Evolutionary conservation across 1,140 invertebrate species (phyloP), one percentile per base, ranked within the genome.

Genomic region (Drosophila punjabiensis): DNA sequence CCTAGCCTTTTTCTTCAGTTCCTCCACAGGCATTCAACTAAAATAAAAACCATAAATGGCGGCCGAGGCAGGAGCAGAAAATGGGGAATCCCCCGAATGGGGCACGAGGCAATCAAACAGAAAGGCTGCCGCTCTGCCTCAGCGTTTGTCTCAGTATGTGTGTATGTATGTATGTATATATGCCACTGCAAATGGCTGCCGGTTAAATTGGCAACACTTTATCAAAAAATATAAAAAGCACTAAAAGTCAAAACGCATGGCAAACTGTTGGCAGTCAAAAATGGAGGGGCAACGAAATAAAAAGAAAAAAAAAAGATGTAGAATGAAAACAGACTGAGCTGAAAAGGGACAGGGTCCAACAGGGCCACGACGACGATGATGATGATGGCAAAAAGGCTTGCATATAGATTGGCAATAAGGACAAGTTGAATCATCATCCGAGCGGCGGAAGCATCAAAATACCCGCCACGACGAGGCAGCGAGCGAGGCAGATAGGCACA

Each of bases 151-250:
- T 61, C 70, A 68, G 67, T 68, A 60, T 71, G 28, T 64, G 53
- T 47, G 56, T 60, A 0, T 39, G 39, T 62, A 13, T 66, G 28
- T 78, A 10, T 67, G 16, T 65, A 41, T 50, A 20, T 55, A 24
- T 37, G 75, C 52, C 52, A 64, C 60, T 73, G 86, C 76, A 90
- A 90, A 90, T 90, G 86, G 86, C 86, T 90, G 87, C 76, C 82
- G 76, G 86, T 86, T 90, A 90, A 90, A 90, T 90, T 90, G 86
- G 86, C 86, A 90, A 90, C 86, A 90, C 86, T 90, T 90, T 90
- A 90, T 90, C 87, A 90, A 90, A 90, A 89, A 90, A 90, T 86
- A 90, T 86, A 86, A 90, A 89, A 90, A 86, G 76, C 79, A 90
- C 82, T 86, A 90, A 90, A 86, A 90, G 86, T 90, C 86, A 90